Evolutionary conservation across 2,113 vertebrate species (phyloP).

Genomic region (Toxotes chatareus): DNA sequence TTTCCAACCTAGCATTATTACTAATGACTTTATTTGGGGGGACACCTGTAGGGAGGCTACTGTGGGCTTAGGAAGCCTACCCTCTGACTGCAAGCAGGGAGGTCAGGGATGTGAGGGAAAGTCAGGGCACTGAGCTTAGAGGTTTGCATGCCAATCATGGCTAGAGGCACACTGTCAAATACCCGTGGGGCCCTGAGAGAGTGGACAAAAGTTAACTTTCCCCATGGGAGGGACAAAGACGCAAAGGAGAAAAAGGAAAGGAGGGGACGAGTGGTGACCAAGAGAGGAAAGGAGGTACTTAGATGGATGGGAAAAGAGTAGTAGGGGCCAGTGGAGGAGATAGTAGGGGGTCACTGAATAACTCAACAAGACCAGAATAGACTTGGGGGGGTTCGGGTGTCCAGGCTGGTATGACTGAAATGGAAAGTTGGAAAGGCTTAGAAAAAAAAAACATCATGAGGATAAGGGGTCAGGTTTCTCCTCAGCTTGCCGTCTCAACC

Average conservation of each 20-base stretch:
- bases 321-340: background rate
- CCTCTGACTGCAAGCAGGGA: constrained; percentile 13
- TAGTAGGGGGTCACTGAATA: constrained; percentile 70
- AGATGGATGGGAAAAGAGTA: constrained; percentile 35
- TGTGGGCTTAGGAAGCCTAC: constrained; percentile 38
- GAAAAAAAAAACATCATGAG: constrained; percentile 38
- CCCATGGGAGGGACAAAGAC: constrained; percentile 42
- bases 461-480: constrained; percentile 68
- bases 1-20: constrained; percentile 37
- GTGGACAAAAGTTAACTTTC: constrained; percentile 63
- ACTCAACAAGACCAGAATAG: constrained; percentile 79
- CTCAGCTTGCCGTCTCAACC: constrained; percentile 23
- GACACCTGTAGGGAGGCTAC: constrained; percentile 37
- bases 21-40: constrained; percentile 35
- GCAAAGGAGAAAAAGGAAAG: constrained; percentile 3
- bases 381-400: constrained; percentile 59
- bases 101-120: constrained; percentile 61
- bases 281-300: constrained; percentile 33
- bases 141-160: constrained; percentile 71
- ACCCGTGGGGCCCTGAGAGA: constrained; percentile 30
- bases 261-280: background rate
- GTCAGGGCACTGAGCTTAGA: constrained; percentile 32
- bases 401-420: constrained; percentile 69
- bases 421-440: constrained; percentile 76
- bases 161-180: constrained; percentile 67